phyloP scores from a whole-genome alignment of 2,888 invertebrate species.

The Ephialtes manifestator region DNA sequence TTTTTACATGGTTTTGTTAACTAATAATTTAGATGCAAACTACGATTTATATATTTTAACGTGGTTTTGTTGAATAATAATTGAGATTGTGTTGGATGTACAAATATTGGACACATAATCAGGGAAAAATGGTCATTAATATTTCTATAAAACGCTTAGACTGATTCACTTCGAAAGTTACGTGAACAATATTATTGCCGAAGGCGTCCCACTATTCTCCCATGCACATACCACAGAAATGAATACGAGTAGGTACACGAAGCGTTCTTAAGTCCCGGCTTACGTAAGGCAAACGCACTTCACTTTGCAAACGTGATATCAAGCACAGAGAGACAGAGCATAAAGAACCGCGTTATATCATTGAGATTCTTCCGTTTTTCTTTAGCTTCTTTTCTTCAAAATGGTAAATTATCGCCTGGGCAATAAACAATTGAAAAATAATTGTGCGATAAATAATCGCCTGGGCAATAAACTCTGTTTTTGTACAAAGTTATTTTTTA shows the following conservation, averaged over 20 bases:
- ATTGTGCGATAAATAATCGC: no score
- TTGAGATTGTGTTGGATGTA: neutral
- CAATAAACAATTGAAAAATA: no score
- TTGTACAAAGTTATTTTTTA: neutral
- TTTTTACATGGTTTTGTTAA: no score
- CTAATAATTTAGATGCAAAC: neutral
- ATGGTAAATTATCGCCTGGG: constrained; percentile 11
- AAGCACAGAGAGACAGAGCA: constrained; percentile 28
- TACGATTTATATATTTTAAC: neutral
- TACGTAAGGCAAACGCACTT: constrained; percentile 41
- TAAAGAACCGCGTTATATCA: neutral
- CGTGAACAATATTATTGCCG: constrained; percentile 19
- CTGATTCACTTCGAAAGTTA: constrained; percentile 4
- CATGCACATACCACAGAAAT: constrained; percentile 23
- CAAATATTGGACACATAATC: neutral
- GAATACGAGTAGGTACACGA: constrained; percentile 21
- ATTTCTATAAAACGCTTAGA: neutral
- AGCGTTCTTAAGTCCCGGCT: constrained; percentile 23
- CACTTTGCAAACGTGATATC: constrained; percentile 35
- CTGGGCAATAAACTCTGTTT: neutral
- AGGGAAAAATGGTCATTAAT: neutral
- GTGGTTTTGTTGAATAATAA: neutral
- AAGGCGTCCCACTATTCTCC: constrained; percentile 11
- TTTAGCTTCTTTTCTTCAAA: neutral
- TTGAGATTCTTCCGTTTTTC: constrained; percentile 2